Conservation (phyloP, 1,140 invertebrate genomes). For the Ctenoplectra terminalis region DNA sequence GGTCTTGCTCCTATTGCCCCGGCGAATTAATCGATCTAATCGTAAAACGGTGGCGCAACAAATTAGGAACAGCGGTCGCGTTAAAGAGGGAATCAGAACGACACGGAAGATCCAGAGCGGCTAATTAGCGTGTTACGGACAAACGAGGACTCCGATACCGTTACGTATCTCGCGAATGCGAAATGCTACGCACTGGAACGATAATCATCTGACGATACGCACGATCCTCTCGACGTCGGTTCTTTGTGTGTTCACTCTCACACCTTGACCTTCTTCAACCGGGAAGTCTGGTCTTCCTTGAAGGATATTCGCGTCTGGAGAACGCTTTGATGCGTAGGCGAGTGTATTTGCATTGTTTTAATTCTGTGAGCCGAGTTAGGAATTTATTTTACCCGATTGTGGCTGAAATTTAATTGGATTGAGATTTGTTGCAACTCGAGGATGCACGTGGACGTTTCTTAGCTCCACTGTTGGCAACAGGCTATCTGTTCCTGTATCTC, state of each 20-base stretch:
- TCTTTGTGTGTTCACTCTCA: constrained; percentile 69
- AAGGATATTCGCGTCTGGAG: constrained; percentile 3
- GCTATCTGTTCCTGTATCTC: too few species aligned
- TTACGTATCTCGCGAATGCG: constrained; percentile 66
- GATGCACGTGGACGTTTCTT: too few species aligned
- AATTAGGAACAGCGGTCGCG: neutral
- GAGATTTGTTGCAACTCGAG: too few species aligned
- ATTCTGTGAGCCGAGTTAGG: too few species aligned
- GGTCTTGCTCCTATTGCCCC: too few species aligned
- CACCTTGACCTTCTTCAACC: constrained; percentile 77
- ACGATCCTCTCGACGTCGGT: constrained; percentile 7
- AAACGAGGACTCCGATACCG: constrained; percentile 57
- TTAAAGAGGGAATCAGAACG: constrained; percentile 1
- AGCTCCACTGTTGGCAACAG: too few species aligned
- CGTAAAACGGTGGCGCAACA: neutral
- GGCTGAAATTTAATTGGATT: too few species aligned
- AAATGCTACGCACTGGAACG: constrained; percentile 32
- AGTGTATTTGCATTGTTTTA: neutral
- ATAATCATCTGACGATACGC: constrained; percentile 53
- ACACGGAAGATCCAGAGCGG: neutral
- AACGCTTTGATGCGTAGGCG: neutral
- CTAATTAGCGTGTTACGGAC: constrained; percentile 45
- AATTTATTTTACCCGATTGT: too few species aligned
- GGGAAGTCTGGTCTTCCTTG: constrained; percentile 61
- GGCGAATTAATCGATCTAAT: neutral